Percentiles rank a stretch among this genome's conserved stretches.
These are phyloP conservation scores for Petrocephalus microphthalmus DNA, from an alignment of 2,113 vertebrate genomes.

Conservation along the genomic window DNA sequence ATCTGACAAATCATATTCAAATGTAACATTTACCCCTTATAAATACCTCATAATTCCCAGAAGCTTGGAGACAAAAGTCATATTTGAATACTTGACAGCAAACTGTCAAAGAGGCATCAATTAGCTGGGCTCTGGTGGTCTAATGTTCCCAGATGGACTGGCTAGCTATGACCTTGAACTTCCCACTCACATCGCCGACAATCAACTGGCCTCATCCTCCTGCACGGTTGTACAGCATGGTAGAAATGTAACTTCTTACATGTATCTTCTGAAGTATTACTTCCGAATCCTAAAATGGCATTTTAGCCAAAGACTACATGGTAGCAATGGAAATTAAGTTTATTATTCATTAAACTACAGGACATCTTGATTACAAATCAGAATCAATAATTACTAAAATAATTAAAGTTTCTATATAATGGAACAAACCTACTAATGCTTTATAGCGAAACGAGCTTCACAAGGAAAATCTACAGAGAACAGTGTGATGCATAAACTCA, in stretches of 20 bases:
- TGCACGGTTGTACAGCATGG: neutral
- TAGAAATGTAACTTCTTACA: neutral
- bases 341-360: neutral
- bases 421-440: neutral
- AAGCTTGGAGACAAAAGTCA: slow-evolving; percentile 53
- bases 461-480: neutral
- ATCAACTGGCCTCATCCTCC: neutral
- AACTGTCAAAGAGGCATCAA: slow-evolving; percentile 40
- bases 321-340: neutral
- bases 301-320: neutral
- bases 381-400: neutral
- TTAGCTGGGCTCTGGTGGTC: slow-evolving; percentile 16
- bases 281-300: neutral
- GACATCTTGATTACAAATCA: neutral
- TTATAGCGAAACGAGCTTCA: neutral
- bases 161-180: neutral
- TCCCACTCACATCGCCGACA: neutral
- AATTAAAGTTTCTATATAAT: neutral
- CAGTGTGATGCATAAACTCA: neutral
- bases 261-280: neutral
- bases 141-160: slow-evolving; percentile 18
- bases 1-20: slow-evolving; percentile 63
- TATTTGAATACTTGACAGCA: slow-evolving; percentile 52
- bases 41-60: slow-evolving; percentile 42
- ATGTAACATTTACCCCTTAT: slow-evolving; percentile 63